phyloP scores from a whole-genome alignment of 2,113 vertebrate genomes.

The Stomatorhinus ivindoensis region DNA sequence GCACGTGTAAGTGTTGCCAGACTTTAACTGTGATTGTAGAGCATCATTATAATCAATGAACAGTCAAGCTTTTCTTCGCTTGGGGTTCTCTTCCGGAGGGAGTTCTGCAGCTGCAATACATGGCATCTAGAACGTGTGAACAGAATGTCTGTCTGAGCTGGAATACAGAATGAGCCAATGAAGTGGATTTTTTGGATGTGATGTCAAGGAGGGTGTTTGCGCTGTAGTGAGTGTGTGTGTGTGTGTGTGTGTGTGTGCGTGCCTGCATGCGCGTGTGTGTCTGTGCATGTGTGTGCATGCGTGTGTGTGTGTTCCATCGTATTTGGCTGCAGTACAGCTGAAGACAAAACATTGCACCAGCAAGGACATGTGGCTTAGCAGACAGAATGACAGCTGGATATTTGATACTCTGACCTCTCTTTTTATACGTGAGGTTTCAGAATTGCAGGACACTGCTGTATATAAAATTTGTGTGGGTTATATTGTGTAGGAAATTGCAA shows the following conservation, averaged over 20 bases:
- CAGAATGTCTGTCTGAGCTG: not conserved
- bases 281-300: rapidly evolving
- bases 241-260: too few species aligned
- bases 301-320: not conserved
- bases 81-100: not conserved
- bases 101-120: not conserved
- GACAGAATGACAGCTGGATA: not conserved
- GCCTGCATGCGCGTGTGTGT: not conserved
- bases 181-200: not conserved
- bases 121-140: not conserved
- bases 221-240: not conserved
- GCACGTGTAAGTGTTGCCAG: not conserved
- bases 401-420: not conserved
- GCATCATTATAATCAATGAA: not conserved
- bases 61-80: not conserved
- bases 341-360: not conserved
- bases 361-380: not conserved
- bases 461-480: not conserved
- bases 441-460: not conserved
- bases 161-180: not conserved
- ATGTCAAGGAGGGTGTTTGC: not conserved
- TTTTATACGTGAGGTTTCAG: not conserved
- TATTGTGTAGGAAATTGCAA: not conserved
- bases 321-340: not conserved
- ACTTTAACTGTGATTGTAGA: not conserved